Conservation (phyloP, 2,113 vertebrate genomes). For the Oncorhynchus nerka region DNA sequence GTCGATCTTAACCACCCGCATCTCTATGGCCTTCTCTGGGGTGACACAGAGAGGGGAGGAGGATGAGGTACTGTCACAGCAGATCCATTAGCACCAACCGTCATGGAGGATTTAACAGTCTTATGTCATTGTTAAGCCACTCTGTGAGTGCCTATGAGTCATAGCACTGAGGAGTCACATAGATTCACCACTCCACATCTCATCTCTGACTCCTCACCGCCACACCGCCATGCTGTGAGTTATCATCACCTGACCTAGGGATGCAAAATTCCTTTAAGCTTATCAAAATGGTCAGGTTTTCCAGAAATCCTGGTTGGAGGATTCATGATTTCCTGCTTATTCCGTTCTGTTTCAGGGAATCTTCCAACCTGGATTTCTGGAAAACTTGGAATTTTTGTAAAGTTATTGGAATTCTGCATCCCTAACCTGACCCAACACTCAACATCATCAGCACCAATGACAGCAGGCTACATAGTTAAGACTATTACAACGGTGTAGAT, state of each 20-base stretch:
- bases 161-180: background rate
- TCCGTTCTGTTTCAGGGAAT: too few relatives aligned
- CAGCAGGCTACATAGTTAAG: background rate
- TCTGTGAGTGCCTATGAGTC: background rate
- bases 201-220: background rate
- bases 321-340: too few relatives aligned
- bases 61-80: background rate
- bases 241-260: conserved; percentile 2
- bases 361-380: too few relatives aligned
- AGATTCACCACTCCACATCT: conserved; percentile 1
- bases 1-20: conserved; percentile 93
- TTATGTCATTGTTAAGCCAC: background rate
- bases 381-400: too few relatives aligned
- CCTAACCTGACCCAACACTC: conserved; percentile 15
- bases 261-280: too few relatives aligned
- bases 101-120: background rate
- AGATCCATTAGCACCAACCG: background rate
- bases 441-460: conserved; percentile 1
- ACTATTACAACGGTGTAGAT: too few relatives aligned
- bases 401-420: too few relatives aligned
- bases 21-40: conserved; percentile 93
- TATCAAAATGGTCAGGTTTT: too few relatives aligned
- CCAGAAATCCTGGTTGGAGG: too few relatives aligned
- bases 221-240: conserved; percentile 29
- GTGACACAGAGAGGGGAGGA: background rate